Evolutionary conservation across 2,113 vertebrate species (phyloP).

Genomic region (Corythoichthys intestinalis): DNA sequence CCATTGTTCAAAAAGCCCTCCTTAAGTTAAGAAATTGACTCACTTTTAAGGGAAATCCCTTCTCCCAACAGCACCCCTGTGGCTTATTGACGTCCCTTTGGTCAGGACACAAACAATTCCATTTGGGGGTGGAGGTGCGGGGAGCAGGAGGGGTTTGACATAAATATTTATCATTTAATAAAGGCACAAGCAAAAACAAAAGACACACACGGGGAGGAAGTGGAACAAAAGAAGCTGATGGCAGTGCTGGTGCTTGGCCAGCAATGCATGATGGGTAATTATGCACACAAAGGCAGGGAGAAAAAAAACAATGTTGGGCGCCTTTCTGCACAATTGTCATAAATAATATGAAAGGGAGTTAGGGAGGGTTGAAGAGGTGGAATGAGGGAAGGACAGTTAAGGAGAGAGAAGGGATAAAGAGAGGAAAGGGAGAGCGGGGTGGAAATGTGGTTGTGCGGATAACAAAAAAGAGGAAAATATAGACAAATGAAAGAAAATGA

Average conservation of each 20-base stretch:
- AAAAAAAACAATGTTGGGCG: conserved; percentile 63
- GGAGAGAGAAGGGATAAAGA: conserved; percentile 49
- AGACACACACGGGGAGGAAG: conserved; percentile 70
- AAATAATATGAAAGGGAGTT: conserved; percentile 61
- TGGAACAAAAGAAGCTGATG: conserved; percentile 73
- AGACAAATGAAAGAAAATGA: conserved; percentile 10
- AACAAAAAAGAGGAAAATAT: background rate
- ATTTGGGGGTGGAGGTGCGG: conserved; percentile 23
- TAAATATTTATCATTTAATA: conserved; percentile 75
- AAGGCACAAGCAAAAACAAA: conserved; percentile 72
- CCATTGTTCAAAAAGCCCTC: conserved; percentile 48
- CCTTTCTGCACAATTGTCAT: conserved; percentile 67
- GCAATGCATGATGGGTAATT: conserved; percentile 72
- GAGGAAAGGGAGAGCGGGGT: conserved; percentile 47
- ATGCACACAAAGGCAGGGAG: conserved; percentile 64
- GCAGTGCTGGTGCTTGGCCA: conserved; percentile 69
- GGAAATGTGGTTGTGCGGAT: conserved; percentile 14
- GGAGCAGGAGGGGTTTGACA: conserved; percentile 52
- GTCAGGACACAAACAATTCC: conserved; percentile 67
- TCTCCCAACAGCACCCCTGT: conserved; percentile 60
- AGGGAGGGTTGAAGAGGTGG: conserved; percentile 35
- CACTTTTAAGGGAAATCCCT: conserved; percentile 64
- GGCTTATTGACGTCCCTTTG: conserved; percentile 58
- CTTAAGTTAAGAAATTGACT: conserved; percentile 50
- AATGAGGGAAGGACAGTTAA: conserved; percentile 49